Evolutionary conservation across 1,140 invertebrate genomes (phyloP).

Genomic region (Halyomorpha halys): DNA sequence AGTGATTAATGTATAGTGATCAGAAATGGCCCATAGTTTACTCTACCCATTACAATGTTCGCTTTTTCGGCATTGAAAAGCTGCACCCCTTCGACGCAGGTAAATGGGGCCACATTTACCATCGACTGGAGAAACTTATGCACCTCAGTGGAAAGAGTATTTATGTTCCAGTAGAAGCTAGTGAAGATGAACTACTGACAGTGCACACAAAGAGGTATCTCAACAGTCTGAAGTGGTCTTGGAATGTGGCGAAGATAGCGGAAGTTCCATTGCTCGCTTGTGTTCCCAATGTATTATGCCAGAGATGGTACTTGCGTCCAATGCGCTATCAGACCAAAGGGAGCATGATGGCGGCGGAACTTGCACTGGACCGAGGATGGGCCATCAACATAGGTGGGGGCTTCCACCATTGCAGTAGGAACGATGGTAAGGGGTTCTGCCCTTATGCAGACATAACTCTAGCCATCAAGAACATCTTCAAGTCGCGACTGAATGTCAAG

Average conservation of each 20-base stretch:
- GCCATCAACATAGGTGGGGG: constrained; percentile 81
- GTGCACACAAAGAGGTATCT: constrained; percentile 68
- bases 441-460: constrained; percentile 79
- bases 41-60: constrained; percentile 65
- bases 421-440: constrained; percentile 73
- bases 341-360: constrained; percentile 56
- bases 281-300: constrained; percentile 64
- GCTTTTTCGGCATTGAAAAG: constrained; percentile 67
- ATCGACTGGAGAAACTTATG: constrained; percentile 46
- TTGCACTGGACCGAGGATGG: constrained; percentile 71
- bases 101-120: constrained; percentile 69
- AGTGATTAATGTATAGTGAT: too few relatives aligned
- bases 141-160: constrained; percentile 43
- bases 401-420: constrained; percentile 66
- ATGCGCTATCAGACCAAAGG: constrained; percentile 47
- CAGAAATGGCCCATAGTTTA: constrained; percentile 59
- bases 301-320: constrained; percentile 60
- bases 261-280: constrained; percentile 63
- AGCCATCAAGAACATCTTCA: constrained; percentile 54
- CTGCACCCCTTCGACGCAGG: constrained; percentile 82
- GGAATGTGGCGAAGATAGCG: constrained; percentile 65
- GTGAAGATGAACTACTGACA: constrained; percentile 52
- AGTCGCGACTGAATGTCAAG: constrained; percentile 32
- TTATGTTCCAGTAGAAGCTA: constrained; percentile 55
- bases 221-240: constrained; percentile 59